Conservation (phyloP, 2,888 invertebrate species). For the Luperina testacea region DNA sequence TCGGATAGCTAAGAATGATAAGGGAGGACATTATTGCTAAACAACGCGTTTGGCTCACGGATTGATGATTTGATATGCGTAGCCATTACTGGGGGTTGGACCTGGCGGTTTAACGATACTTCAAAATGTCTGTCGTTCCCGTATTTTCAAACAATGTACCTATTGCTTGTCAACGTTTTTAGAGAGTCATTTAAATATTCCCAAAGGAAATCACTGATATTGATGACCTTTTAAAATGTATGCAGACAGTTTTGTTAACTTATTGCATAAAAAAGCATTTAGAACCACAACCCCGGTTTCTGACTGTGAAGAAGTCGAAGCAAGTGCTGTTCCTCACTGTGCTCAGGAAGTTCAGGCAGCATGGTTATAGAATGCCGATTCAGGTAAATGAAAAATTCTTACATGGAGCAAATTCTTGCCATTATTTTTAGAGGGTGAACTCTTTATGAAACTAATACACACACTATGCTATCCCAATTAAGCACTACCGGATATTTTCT, state of each 20-base stretch:
- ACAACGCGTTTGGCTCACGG: too few species aligned
- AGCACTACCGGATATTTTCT: background rate
- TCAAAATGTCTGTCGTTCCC: background rate
- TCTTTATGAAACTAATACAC: background rate
- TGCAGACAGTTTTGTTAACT: background rate
- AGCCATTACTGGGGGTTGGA: background rate
- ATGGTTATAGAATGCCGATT: constrained; percentile 85
- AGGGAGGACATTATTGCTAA: background rate
- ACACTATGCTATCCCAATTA: background rate
- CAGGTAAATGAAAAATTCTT: constrained; percentile 74
- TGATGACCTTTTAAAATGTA: background rate
- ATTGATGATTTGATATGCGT: background rate
- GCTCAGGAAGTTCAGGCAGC: constrained; percentile 81
- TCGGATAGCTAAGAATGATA: background rate
- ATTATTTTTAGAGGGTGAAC: background rate
- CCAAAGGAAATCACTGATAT: background rate
- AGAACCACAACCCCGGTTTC: constrained; percentile 87
- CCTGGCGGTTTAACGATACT: background rate
- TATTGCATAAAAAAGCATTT: background rate
- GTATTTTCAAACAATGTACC: background rate
- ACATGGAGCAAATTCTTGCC: background rate
- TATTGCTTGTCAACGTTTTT: background rate
- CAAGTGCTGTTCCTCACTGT: constrained; percentile 87
- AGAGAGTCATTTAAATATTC: background rate
- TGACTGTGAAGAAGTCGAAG: constrained; percentile 91